Percentiles rank a stretch among this genome's conserved stretches.
phyloP scores from a whole-genome alignment of 2,113 vertebrate genomes.

The Bucco capensis region DNA sequence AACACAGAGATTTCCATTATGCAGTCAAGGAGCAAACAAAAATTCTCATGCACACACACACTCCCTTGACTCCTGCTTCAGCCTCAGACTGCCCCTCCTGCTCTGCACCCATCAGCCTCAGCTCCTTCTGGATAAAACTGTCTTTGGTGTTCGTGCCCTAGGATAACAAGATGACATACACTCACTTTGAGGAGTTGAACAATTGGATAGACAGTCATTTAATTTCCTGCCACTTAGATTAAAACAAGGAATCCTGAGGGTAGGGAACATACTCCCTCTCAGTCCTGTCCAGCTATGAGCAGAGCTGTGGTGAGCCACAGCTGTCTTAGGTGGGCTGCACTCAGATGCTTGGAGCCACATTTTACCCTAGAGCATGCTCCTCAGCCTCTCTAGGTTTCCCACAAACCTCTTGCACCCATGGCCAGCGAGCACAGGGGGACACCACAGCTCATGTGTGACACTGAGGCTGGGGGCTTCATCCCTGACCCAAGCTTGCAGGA shows the following conservation, averaged over 20 bases:
- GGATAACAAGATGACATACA: neutral
- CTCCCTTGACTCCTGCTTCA: neutral
- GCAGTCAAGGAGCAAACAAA: neutral
- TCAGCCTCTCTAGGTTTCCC: neutral
- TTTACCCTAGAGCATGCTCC: neutral
- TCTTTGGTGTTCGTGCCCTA: neutral
- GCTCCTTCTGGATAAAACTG: neutral
- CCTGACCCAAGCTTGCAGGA: neutral
- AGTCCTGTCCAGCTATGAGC: neutral
- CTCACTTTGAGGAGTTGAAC: neutral
- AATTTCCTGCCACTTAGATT: neutral
- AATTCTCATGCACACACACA: neutral
- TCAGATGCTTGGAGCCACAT: accelerated
- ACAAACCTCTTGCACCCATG: accelerated
- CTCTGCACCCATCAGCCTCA: neutral
- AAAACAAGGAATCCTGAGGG: neutral
- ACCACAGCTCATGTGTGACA: neutral
- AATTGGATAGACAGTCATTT: neutral
- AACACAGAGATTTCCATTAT: neutral
- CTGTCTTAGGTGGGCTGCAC: neutral
- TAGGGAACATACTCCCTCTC: neutral
- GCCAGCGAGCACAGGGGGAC: neutral
- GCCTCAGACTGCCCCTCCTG: neutral
- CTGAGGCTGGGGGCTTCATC: accelerated
- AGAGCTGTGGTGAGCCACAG: neutral